A percentile compares a stretch with the other conserved stretches of the same genome.
These are phyloP conservation scores for Ormyrus nitidulus DNA, from an alignment of 2,888 invertebrate species.

Conservation along the genomic window DNA sequence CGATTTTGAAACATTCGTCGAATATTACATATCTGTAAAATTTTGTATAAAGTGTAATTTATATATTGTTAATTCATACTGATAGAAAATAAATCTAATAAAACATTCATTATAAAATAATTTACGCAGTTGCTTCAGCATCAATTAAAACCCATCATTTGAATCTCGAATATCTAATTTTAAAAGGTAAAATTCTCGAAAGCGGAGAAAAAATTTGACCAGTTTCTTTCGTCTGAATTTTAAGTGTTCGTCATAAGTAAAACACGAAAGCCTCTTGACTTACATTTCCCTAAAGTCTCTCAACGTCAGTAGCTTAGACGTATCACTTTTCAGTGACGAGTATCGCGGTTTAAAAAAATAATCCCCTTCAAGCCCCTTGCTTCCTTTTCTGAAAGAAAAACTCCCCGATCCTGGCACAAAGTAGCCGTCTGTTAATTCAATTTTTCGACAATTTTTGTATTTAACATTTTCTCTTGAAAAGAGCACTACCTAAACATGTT, in stretches of 20 bases:
- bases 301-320: slow-evolving; percentile 22
- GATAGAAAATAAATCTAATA: slow-evolving; percentile 26
- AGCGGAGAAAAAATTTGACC: not conserved
- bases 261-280: slow-evolving; percentile 41
- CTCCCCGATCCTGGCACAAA: not conserved
- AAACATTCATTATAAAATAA: not conserved
- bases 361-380: not conserved
- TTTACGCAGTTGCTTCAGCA: too few relatives aligned
- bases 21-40: slow-evolving; percentile 61
- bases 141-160: too few relatives aligned
- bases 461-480: not conserved
- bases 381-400: not conserved
- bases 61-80: slow-evolving; percentile 16
- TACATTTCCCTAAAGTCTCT: slow-evolving; percentile 32
- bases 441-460: too few relatives aligned
- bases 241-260: slow-evolving; percentile 36
- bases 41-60: slow-evolving; percentile 66
- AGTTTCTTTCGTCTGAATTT: not conserved
- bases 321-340: slow-evolving; percentile 14
- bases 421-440: too few relatives aligned
- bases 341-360: slow-evolving; percentile 20
- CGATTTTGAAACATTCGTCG: not conserved
- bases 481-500: too few relatives aligned
- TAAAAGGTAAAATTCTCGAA: slow-evolving; percentile 19
- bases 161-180: not conserved